These are phyloP conservation scores for Dromas ardeola DNA, from an alignment of 2,113 vertebrate genomes.

Conservation along the genomic window DNA sequence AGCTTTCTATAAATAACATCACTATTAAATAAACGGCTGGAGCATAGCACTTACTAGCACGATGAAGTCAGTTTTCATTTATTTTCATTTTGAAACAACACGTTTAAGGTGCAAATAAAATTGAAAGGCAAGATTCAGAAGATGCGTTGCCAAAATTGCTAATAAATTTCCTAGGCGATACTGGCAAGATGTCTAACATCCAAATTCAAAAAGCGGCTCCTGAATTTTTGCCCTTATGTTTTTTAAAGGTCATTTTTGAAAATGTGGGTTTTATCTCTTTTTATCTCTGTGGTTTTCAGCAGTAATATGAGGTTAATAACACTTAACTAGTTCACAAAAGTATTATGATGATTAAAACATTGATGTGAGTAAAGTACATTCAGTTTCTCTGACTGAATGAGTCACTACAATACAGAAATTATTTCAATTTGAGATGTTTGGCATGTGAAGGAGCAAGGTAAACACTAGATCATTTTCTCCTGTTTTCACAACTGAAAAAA, in stretches of 20 bases:
- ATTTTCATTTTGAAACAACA: background rate
- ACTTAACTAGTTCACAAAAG: background rate
- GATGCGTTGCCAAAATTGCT: background rate
- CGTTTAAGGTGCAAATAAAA: background rate
- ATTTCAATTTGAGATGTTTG: background rate
- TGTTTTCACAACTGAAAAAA: conserved; percentile 17
- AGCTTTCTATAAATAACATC: conserved; percentile 56
- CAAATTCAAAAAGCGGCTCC: background rate
- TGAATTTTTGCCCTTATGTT: background rate
- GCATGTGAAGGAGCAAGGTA: background rate
- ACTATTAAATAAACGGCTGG: conserved; percentile 27
- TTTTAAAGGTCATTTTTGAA: background rate
- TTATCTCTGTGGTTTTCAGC: background rate
- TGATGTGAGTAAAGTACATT: background rate
- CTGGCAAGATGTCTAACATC: background rate
- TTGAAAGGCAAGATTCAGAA: background rate
- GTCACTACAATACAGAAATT: background rate
- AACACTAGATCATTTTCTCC: background rate
- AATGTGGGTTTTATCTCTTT: background rate
- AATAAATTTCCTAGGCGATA: background rate
- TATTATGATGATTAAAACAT: background rate
- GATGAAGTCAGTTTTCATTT: background rate
- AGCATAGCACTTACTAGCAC: background rate
- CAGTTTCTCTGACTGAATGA: background rate
- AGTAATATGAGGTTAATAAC: background rate